Evolutionary conservation across 1,140 invertebrate genomes (phyloP).

Genomic region (Panagrolaimus sp.): DNA sequence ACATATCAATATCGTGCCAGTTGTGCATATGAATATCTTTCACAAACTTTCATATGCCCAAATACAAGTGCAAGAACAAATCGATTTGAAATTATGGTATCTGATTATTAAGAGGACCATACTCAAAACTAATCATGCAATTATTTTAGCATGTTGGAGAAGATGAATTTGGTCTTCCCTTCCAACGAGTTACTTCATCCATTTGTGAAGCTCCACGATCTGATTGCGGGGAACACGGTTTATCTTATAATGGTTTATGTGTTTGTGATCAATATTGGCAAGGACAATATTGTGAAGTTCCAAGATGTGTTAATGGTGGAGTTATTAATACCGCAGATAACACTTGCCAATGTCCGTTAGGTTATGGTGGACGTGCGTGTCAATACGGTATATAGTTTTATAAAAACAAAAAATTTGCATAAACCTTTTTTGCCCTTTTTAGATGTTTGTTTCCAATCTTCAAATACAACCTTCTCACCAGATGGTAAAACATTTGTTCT

Average conservation of each 20-base stretch:
- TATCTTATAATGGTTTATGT: slow-evolving; percentile 6
- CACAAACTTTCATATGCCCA: slow-evolving; percentile 11
- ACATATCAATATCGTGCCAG: slow-evolving; percentile 5
- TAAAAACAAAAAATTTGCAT: neutral
- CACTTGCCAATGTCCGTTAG: neutral
- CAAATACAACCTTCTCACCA: neutral
- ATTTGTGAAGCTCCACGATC: neutral
- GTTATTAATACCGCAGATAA: neutral
- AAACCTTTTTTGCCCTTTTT: neutral
- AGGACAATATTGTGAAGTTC: slow-evolving; percentile 14
- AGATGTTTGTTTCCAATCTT: neutral
- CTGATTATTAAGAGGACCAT: too few relatives aligned
- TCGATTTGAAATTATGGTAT: neutral
- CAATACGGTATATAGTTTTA: neutral
- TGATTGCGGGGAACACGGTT: neutral
- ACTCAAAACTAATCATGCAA: too few relatives aligned
- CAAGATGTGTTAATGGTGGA: slow-evolving; percentile 13
- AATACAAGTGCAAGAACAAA: neutral
- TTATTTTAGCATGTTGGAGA: slow-evolving; percentile 8
- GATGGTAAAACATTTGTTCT: slow-evolving; percentile 9
- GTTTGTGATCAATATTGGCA: slow-evolving; percentile 10
- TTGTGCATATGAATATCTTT: slow-evolving; percentile 17
- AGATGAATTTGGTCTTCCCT: slow-evolving; percentile 9
- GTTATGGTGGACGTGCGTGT: neutral
- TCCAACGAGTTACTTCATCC: slow-evolving; percentile 10